Base-by-base conservation (phyloP, 2,113 vertebrate genomes). In the Orientallactaga bullata region DNA sequence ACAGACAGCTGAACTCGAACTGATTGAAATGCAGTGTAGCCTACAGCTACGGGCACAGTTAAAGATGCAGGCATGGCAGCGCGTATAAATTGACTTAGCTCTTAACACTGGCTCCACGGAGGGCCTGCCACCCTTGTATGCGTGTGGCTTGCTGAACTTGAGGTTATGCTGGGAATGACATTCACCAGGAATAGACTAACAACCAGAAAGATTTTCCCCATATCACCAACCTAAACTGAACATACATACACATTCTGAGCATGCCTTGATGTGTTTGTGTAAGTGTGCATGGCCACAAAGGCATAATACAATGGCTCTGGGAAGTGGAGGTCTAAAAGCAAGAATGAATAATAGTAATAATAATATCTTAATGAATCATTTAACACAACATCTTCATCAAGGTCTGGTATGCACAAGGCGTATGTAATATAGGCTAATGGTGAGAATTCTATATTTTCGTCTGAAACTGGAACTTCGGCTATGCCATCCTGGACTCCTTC, bases 21-120 rank as follows among this genome's bases (percentile, higher is more conserved):
- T 95, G 96, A 95, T 96, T 97, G 96, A 97, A 97, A 97, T 96
- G 94, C 96, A 95, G 90, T 92, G 88, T 97, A 95, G 92, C 97
- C 96, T 95, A 95, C 95, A 95, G 96, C 96, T 95, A 61, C 82
- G 30, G 96, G 95, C 97, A 80, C 92, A 95, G 96, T 96, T 96
- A 96, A 96, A 96, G 94, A 96, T 17, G 5, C 39, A 71, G 88
- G 94, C 92, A 94, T 95, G 96, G 96, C 63, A 2, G 60, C 81
- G 95, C 97, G 95, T 96, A 95, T 92, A 95, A 97, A 97, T 91
- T 92, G 96, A 97, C 95, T 95, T 86, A 74, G 95, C 95, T 95
- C 93, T 96, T 94, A 95, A 95, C 93, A 58, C 58, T 7, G 39
- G 89, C 76, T 94, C 78, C 65, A 24, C 2, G 60, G 81, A 68